phyloP scores from a whole-genome alignment of 23 tunicate genomes.

The Clavelina lepadiformis region DNA sequence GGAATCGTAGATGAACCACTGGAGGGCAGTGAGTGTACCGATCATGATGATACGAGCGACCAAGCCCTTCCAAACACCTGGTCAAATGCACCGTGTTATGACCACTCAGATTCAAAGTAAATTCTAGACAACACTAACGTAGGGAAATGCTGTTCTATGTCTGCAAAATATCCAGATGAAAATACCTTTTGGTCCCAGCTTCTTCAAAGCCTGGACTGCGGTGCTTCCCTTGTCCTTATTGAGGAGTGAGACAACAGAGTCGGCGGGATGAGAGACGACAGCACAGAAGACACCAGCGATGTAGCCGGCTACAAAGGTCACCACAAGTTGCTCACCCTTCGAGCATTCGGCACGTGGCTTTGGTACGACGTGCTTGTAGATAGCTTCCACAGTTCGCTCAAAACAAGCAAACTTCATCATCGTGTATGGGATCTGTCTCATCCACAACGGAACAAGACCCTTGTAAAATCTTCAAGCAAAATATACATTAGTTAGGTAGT shows the following conservation, averaged over 20 bases:
- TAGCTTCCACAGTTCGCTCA: slow-evolving; percentile 95
- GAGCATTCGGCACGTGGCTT: slow-evolving; percentile 92
- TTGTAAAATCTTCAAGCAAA: slow-evolving; percentile 84
- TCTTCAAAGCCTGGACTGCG: slow-evolving; percentile 72
- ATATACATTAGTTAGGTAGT: too few species aligned
- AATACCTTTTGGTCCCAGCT: slow-evolving; percentile 97
- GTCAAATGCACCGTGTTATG: background rate
- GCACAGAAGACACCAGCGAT: slow-evolving; percentile 99
- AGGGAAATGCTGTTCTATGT: background rate
- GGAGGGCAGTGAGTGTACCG: slow-evolving; percentile 99
- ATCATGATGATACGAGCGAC: slow-evolving; percentile 99
- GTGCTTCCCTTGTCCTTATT: slow-evolving; percentile 92
- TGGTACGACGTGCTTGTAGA: slow-evolving; percentile 89
- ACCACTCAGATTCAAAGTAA: background rate
- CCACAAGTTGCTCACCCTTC: slow-evolving; percentile 87
- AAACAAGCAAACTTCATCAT: slow-evolving; percentile 99
- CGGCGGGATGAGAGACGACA: slow-evolving; percentile 99
- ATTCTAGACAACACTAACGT: background rate
- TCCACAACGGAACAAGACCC: slow-evolving; percentile 92
- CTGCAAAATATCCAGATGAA: too few species aligned
- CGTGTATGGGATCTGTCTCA: slow-evolving; percentile 97
- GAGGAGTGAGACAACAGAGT: slow-evolving; percentile 91
- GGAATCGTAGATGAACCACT: slow-evolving; percentile 99
- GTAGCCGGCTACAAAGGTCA: slow-evolving; percentile 97
- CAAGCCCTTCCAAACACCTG: slow-evolving; percentile 99